phyloP scores from a whole-genome alignment of 2,888 invertebrate genomes.

The Dinocampus coccinellae region DNA sequence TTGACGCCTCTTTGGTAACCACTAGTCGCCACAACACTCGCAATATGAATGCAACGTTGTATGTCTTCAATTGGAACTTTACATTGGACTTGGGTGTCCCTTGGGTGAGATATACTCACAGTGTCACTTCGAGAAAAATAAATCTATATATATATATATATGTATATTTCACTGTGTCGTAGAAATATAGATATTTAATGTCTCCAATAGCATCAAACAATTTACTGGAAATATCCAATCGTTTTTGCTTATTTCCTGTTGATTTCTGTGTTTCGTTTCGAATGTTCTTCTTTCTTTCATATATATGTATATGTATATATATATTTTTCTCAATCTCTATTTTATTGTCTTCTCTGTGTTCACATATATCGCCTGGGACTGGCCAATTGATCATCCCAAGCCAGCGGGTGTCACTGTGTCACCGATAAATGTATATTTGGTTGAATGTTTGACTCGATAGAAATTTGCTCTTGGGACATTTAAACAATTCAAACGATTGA shows the following conservation, averaged over 20 bases:
- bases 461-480: constrained; percentile 7
- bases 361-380: background rate
- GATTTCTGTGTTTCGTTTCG: background rate
- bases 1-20: background rate
- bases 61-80: background rate
- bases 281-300: background rate
- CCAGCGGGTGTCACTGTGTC: background rate
- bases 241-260: background rate
- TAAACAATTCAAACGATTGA: background rate
- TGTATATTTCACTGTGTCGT: too few relatives aligned
- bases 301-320: too few relatives aligned
- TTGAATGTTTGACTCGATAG: background rate
- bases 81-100: background rate
- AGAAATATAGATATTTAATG: background rate
- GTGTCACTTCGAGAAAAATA: background rate
- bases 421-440: background rate
- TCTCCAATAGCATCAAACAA: background rate
- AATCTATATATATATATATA: too few relatives aligned
- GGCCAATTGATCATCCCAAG: background rate
- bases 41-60: background rate
- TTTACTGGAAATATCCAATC: background rate
- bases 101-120: constrained; percentile 5
- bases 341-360: background rate
- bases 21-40: background rate
- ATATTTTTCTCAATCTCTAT: too few relatives aligned